Evolutionary conservation across 2,113 vertebrate genomes (phyloP).

Genomic region (Nothocercus julius): DNA sequence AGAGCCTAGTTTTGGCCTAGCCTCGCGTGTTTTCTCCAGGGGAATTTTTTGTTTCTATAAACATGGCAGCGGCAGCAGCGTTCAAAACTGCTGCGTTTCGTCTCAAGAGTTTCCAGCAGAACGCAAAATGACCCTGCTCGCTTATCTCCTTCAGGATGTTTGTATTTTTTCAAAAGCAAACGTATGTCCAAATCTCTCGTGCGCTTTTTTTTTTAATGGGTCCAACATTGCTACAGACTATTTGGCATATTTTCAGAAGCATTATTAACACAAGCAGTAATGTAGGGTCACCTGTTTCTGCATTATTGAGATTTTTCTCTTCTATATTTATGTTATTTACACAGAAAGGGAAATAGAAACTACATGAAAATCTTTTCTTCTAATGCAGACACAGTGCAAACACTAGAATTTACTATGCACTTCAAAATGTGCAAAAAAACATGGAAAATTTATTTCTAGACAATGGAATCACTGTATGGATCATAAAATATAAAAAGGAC

Average conservation of each 20-base stretch:
- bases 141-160: slow-evolving; percentile 26
- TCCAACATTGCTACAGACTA: not conserved
- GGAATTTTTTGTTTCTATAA: not conserved
- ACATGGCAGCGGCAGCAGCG: not conserved
- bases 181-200: not conserved
- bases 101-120: slow-evolving; percentile 12
- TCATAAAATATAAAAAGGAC: not conserved
- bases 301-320: not conserved
- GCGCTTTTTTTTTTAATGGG: not conserved
- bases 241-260: not conserved
- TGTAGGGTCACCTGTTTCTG: not conserved
- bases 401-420: not conserved
- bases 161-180: slow-evolving; percentile 24
- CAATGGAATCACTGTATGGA: not conserved
- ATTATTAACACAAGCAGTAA: not conserved
- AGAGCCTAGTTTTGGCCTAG: not conserved
- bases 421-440: not conserved
- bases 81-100: not conserved
- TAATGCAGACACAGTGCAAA: not conserved
- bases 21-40: not conserved
- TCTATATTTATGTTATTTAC: not conserved
- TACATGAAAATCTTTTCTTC: not conserved
- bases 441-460: not conserved
- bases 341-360: not conserved
- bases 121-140: not conserved